These are phyloP conservation scores for Hartigia nigra DNA, from an alignment of 2,888 invertebrate genomes.

Conservation along the genomic window DNA sequence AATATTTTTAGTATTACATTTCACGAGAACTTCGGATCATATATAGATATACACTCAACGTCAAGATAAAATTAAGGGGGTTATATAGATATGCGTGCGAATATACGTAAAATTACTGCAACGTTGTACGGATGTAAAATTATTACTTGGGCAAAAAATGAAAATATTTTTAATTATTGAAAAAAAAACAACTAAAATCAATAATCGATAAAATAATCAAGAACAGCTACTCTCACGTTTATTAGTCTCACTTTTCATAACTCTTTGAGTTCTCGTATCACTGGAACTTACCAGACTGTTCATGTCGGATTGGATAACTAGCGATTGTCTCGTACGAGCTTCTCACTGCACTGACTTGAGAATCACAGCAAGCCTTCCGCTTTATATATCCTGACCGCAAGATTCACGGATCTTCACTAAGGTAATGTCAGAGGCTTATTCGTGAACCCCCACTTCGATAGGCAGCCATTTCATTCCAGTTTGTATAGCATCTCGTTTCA, in stretches of 20 bases:
- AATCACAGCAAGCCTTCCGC: slow-evolving; percentile 38
- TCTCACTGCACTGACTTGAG: slow-evolving; percentile 48
- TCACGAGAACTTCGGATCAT: too few relatives aligned
- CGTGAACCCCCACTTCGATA: slow-evolving; percentile 22
- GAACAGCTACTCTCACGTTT: not conserved
- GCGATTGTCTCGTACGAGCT: slow-evolving; percentile 23
- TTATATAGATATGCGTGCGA: too few relatives aligned
- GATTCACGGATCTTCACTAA: slow-evolving; percentile 50
- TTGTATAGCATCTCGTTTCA: slow-evolving; percentile 31
- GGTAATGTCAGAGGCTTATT: slow-evolving; percentile 31
- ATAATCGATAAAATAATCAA: not conserved
- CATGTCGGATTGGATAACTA: slow-evolving; percentile 31
- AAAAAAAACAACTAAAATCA: not conserved
- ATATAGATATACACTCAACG: too few relatives aligned
- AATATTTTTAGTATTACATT: too few relatives aligned
- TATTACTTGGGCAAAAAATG: too few relatives aligned
- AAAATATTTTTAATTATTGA: not conserved
- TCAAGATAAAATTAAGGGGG: too few relatives aligned
- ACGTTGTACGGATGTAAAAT: too few relatives aligned
- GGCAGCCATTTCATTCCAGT: slow-evolving; percentile 12
- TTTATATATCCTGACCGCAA: slow-evolving; percentile 54
- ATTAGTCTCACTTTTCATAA: not conserved
- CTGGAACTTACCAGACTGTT: slow-evolving; percentile 41
- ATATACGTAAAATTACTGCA: too few relatives aligned
- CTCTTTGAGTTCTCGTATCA: not conserved